These are phyloP conservation scores for Macrobrachium nipponense DNA, from an alignment of 1,140 invertebrate species.

Conservation along the genomic window DNA sequence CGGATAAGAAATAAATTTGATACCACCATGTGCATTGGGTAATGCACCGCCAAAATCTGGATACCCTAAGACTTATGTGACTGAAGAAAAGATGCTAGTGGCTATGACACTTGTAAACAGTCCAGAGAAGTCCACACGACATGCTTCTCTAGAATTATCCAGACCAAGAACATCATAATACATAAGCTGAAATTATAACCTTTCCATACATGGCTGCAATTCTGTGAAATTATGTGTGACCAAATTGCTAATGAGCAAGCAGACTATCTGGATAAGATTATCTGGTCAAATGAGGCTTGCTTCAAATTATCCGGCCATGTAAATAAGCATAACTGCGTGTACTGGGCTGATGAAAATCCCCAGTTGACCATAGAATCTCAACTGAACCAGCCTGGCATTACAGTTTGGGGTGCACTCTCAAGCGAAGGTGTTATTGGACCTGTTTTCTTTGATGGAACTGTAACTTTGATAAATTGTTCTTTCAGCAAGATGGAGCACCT, in stretches of 20 bases:
- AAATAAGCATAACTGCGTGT: not conserved
- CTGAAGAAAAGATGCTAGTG: too few relatives aligned
- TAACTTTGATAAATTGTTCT: not conserved
- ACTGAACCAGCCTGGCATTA: not conserved
- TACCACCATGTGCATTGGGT: too few relatives aligned
- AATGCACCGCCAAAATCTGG: too few relatives aligned
- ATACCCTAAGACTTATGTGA: too few relatives aligned
- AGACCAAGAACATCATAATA: too few relatives aligned
- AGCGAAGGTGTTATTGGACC: not conserved
- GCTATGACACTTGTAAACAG: too few relatives aligned
- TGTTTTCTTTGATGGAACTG: not conserved
- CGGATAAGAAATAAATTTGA: too few relatives aligned
- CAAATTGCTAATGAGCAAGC: not conserved
- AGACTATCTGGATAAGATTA: constrained; percentile 4
- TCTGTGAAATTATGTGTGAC: not conserved
- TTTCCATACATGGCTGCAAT: not conserved
- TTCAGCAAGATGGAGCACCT: not conserved
- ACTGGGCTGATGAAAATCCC: not conserved
- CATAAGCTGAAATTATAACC: constrained; percentile 1
- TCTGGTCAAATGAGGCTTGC: constrained; percentile 1
- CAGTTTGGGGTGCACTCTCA: not conserved
- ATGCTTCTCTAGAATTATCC: too few relatives aligned
- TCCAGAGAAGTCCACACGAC: too few relatives aligned
- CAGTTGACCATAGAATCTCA: not conserved
- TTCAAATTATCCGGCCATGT: constrained; percentile 5